phyloP scores from a whole-genome alignment of 2,888 invertebrate species.

The Athalia circularis region DNA sequence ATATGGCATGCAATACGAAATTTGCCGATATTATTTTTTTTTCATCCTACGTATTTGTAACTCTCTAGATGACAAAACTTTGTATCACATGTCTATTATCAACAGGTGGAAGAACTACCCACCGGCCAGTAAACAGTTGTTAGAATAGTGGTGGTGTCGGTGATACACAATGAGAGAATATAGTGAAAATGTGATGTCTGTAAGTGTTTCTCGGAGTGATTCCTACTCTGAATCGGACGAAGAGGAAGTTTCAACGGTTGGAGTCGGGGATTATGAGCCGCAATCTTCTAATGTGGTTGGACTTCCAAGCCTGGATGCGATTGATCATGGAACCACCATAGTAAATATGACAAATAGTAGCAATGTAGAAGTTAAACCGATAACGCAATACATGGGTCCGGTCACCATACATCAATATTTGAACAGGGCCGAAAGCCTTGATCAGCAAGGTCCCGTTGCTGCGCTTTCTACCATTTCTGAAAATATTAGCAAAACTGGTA shows the following conservation, averaged over 20 bases:
- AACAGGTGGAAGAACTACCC: not conserved
- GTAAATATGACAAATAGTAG: conserved; percentile 75
- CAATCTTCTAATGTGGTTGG: not conserved
- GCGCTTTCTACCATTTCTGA: not conserved
- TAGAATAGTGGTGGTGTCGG: not conserved
- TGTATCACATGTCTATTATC: too few relatives aligned
- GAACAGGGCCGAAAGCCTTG: conserved; percentile 70
- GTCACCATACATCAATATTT: conserved; percentile 76
- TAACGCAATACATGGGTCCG: conserved; percentile 76
- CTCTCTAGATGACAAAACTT: too few relatives aligned
- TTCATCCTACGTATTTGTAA: too few relatives aligned
- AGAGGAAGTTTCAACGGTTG: not conserved
- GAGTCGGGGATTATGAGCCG: not conserved
- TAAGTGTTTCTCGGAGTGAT: conserved; percentile 4
- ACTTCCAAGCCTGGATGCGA: conserved; percentile 16
- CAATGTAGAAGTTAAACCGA: conserved; percentile 76
- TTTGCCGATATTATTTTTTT: too few relatives aligned
- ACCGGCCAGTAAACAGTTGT: not conserved
- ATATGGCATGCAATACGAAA: too few relatives aligned
- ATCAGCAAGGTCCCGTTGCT: conserved; percentile 59
- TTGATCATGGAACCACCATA: conserved; percentile 58
- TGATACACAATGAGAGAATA: conserved; percentile 1
- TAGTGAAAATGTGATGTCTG: not conserved
- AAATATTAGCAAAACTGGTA: not conserved
- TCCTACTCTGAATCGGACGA: not conserved